Evolutionary conservation across 1,140 invertebrate genomes (phyloP).

Genomic region (Kradibia gibbosae): DNA sequence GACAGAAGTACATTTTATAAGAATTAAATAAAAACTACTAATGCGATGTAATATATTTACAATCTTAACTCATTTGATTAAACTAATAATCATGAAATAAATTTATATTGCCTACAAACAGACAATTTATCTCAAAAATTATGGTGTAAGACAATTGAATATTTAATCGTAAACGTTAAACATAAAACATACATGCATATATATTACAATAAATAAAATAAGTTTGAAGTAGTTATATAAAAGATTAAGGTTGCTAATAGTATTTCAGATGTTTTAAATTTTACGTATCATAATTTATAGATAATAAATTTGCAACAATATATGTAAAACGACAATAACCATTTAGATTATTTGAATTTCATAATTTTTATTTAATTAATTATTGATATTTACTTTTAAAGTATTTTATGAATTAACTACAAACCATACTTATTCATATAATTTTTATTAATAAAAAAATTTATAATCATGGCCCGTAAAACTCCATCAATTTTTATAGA

Average conservation of each 20-base stretch:
- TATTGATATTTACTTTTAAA: too few species aligned
- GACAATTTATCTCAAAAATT: not conserved
- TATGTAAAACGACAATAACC: constrained; percentile 11
- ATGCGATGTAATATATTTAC: constrained; percentile 25
- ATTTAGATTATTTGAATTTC: constrained; percentile 9
- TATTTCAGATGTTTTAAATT: not conserved
- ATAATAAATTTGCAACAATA: too few species aligned
- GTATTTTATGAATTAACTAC: too few species aligned
- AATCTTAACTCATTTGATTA: constrained; percentile 24
- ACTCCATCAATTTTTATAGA: too few species aligned
- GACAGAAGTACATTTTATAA: constrained; percentile 30
- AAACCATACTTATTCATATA: too few species aligned
- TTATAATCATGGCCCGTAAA: too few species aligned
- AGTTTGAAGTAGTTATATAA: not conserved
- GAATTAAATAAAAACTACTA: constrained; percentile 21
- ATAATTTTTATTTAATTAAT: not conserved
- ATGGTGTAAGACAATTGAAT: not conserved
- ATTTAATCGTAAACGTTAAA: not conserved
- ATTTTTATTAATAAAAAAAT: too few species aligned
- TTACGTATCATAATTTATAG: not conserved
- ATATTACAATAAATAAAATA: not conserved
- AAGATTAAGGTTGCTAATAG: too few species aligned
- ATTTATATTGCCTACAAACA: not conserved
- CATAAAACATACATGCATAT: too few species aligned
- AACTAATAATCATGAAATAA: not conserved